These are phyloP conservation scores for Mythimna ferrago DNA, from an alignment of 2,888 invertebrate species.

Conservation along the genomic window DNA sequence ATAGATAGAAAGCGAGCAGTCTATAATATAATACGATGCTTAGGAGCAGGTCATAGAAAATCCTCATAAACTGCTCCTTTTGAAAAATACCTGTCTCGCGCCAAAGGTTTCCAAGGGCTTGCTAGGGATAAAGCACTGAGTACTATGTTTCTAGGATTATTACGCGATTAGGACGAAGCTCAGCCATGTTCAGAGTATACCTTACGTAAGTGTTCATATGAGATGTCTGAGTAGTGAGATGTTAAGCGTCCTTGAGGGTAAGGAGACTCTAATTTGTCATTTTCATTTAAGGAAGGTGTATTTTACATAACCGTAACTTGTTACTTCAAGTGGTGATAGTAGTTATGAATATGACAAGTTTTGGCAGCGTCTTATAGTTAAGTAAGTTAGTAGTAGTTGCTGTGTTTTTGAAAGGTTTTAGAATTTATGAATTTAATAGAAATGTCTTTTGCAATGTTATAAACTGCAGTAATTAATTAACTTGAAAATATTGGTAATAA, in stretches of 20 bases:
- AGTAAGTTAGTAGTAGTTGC: too few species aligned
- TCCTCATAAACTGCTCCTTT: conserved; percentile 34
- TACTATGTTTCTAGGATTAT: conserved; percentile 62
- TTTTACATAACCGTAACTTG: not conserved
- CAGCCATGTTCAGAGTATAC: conserved; percentile 40
- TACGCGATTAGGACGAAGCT: conserved; percentile 59
- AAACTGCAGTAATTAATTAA: too few species aligned
- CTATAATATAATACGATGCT: too few species aligned
- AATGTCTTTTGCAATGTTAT: too few species aligned
- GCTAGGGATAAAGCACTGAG: conserved; percentile 50
- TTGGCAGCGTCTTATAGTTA: not conserved
- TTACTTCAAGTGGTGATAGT: not conserved
- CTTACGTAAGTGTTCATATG: conserved; percentile 46
- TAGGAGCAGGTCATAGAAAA: not conserved
- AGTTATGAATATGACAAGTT: not conserved
- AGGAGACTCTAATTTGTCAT: conserved; percentile 7
- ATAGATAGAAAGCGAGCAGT: too few species aligned
- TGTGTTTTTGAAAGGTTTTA: too few species aligned
- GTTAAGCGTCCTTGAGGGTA: not conserved
- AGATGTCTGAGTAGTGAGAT: conserved; percentile 21
- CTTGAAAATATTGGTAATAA: too few species aligned
- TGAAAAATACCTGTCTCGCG: not conserved
- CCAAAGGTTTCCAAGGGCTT: conserved; percentile 31
- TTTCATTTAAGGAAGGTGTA: conserved; percentile 9
- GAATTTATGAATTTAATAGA: too few species aligned